Percentiles rank a stretch among this genome's conserved stretches.
Conservation (phyloP, 2,113 vertebrate genomes). For the Caranx ignobilis region DNA sequence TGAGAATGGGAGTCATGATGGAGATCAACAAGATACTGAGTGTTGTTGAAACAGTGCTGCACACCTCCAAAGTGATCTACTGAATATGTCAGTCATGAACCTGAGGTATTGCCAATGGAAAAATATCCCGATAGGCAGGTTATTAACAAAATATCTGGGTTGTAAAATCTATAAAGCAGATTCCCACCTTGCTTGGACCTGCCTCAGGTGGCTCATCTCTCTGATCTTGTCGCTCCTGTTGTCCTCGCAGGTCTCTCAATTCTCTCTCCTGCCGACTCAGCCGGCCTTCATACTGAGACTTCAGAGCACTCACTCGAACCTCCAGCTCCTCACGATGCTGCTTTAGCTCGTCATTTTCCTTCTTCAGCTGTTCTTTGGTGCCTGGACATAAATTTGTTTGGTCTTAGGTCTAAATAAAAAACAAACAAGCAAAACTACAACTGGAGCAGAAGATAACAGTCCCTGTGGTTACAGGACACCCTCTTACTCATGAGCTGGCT, state of each 20-base stretch:
- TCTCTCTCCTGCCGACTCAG: conserved; percentile 95
- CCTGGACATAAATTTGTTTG: conserved; percentile 72
- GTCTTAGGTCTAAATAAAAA: not conserved
- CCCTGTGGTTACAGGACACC: not conserved
- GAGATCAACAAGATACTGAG: not conserved
- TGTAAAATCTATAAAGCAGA: not conserved
- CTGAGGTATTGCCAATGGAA: too few relatives aligned
- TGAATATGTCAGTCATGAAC: not conserved
- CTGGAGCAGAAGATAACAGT: not conserved
- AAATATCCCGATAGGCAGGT: not conserved
- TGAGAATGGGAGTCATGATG: not conserved
- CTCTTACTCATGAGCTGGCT: conserved; percentile 87
- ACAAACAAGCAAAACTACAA: not conserved
- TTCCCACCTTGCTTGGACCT: conserved; percentile 89
- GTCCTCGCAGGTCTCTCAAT: conserved; percentile 89
- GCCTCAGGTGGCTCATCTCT: conserved; percentile 93
- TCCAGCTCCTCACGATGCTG: conserved; percentile 94
- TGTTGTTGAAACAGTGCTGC: not conserved
- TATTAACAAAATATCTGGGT: not conserved
- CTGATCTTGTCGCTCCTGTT: conserved; percentile 96
- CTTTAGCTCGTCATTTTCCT: conserved; percentile 94
- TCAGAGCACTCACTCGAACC: conserved; percentile 93
- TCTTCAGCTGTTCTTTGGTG: conserved; percentile 90
- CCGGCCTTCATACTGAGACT: conserved; percentile 95
- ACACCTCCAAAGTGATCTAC: not conserved